Evolutionary conservation across 2,888 invertebrate genomes (phyloP).

Genomic region (Synergus laeviventris): DNA sequence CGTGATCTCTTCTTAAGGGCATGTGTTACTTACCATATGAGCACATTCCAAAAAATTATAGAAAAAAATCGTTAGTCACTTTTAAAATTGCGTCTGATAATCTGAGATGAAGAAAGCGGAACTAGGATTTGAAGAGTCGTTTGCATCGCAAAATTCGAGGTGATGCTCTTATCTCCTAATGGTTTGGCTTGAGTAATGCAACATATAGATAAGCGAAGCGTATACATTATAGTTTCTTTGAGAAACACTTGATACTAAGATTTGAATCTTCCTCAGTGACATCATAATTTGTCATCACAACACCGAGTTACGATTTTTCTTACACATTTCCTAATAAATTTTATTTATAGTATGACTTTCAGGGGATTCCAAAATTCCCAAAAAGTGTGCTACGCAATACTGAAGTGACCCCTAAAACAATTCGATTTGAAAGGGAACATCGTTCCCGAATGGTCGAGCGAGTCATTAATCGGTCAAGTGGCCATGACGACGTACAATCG

Average conservation of each 20-base stretch:
- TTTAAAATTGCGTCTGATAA: not conserved
- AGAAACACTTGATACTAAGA: conserved; percentile 1
- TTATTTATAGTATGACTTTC: not conserved
- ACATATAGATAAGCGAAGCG: not conserved
- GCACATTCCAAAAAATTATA: no score
- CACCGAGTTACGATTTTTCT: not conserved
- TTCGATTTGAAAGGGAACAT: conserved; percentile 24
- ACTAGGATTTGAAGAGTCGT: conserved; percentile 10
- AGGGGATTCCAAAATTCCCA: not conserved
- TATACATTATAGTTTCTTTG: not conserved
- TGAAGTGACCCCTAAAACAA: not conserved
- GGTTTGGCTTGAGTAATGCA: not conserved
- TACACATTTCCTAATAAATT: not conserved
- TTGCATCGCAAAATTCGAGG: conserved; percentile 12
- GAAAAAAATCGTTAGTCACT: no score
- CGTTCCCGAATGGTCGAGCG: conserved; percentile 25
- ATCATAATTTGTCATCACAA: not conserved
- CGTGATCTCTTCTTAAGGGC: not conserved
- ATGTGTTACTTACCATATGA: no score
- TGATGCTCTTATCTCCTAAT: not conserved
- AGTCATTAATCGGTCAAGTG: conserved; percentile 39
- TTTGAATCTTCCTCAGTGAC: not conserved
- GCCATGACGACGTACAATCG: conserved; percentile 32
- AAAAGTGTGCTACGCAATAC: not conserved
- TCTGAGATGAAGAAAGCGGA: conserved; percentile 7